Conservation (phyloP, 2,888 invertebrate species). For the Rhorus exstirpatorius region DNA sequence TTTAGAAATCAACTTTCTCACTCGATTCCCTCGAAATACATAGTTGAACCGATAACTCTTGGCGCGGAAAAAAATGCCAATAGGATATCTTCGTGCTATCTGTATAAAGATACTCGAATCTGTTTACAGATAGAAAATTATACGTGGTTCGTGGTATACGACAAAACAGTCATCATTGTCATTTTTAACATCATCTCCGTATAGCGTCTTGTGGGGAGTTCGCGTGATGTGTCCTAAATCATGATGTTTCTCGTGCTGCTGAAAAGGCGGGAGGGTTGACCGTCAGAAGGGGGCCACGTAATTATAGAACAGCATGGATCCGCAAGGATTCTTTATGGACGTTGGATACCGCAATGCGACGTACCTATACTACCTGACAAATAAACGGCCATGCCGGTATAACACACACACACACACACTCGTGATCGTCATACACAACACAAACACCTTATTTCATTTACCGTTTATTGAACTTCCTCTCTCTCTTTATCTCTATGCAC, state of each 20-base stretch:
- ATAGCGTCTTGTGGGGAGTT: background rate
- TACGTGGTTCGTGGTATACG: background rate
- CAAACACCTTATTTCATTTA: conserved; percentile 4
- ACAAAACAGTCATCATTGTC: conserved; percentile 5
- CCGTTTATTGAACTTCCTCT: conserved; percentile 10
- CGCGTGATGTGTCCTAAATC: conserved; percentile 47
- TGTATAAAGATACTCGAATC: background rate
- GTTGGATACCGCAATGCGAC: conserved; percentile 78
- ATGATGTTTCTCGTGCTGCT: conserved; percentile 30
- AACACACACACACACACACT: conserved; percentile 37
- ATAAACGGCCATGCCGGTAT: conserved; percentile 14
- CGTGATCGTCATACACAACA: conserved; percentile 15
- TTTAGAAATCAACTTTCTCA: background rate
- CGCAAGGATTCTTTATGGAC: conserved; percentile 67
- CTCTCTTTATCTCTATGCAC: background rate
- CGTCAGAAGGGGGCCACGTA: conserved; percentile 30
- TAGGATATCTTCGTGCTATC: background rate
- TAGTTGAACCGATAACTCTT: background rate
- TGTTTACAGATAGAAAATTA: background rate
- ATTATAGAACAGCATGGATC: conserved; percentile 65
- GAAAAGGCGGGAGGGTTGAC: conserved; percentile 39
- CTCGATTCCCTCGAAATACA: background rate
- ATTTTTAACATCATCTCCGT: conserved; percentile 1
- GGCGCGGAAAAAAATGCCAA: background rate
- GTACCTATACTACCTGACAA: conserved; percentile 70